Evolutionary conservation across 1,140 invertebrate genomes (phyloP).

Genomic region (Lethocerus indicus): DNA sequence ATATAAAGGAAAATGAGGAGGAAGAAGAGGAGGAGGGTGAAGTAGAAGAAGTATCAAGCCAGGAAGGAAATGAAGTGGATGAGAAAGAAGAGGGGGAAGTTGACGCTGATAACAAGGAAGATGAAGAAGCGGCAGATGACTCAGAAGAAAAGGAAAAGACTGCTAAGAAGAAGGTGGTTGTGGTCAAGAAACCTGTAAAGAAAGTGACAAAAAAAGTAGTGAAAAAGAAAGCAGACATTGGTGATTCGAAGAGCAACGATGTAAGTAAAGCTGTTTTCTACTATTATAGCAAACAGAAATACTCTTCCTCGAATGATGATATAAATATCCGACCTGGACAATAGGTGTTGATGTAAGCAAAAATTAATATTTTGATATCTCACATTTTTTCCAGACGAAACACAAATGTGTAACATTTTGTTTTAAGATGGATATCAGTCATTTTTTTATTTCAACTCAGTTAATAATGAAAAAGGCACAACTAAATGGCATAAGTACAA

Average conservation of each 20-base stretch:
- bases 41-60: conserved; percentile 9
- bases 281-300: not conserved
- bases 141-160: conserved; percentile 5
- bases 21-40: conserved; percentile 10
- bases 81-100: conserved; percentile 13
- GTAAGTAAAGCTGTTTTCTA: not conserved
- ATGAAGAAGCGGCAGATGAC: conserved; percentile 1
- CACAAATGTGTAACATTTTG: not conserved
- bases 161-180: conserved; percentile 6
- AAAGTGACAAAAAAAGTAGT: conserved; percentile 1
- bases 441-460: too few species aligned
- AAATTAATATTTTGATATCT: not conserved
- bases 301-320: not conserved
- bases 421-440: not conserved
- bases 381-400: not conserved
- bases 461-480: too few species aligned
- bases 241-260: conserved; percentile 1
- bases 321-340: not conserved
- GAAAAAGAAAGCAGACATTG: conserved; percentile 11
- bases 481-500: too few species aligned
- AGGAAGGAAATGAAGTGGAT: conserved; percentile 5
- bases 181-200: not conserved
- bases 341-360: not conserved
- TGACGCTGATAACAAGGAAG: conserved; percentile 4
- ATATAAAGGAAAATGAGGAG: conserved; percentile 6